Base-by-base conservation (phyloP, 1,140 invertebrate species). In the Acromyrmex echinatior region DNA sequence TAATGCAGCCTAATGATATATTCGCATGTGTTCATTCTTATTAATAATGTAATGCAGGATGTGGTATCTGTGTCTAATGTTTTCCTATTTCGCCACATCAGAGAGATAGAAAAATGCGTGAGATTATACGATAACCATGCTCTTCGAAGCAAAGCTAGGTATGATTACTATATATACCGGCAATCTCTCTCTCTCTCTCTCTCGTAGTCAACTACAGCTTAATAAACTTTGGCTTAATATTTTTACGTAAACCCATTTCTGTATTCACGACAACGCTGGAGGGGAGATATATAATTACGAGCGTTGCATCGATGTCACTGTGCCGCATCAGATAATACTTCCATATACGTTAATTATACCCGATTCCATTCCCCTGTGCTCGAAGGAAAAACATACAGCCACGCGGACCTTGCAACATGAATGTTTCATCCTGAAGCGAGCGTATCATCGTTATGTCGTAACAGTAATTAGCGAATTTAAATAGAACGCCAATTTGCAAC, bases 391-490 rank as follows among this genome's bases (percentile, higher is more conserved):
- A 76, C 80, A 84, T 45, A 84, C 39, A 35, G 25, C 16, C 51
- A 70, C 39, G 35, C 31, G 78, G 49, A 58, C 35, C 25, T 74
- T 63, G 70, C 73, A 84, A 62, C 39, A 51, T 71, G 56, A 62
- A 49, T 62, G 70, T 84, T 84, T 84, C 70, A 84, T 74, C 70
- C 70, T 62, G 70, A 74, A 73, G 28, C 70, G 70, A 74, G 39
- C 39, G 39, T 76, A 76, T 82, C 68, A 76, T 82, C 68, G 80
- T 84, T 62, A 74, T 74, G 56, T 70, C 70, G 80, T 74, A 76
- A 84, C 80, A 84, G 70, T 84, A 84, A 84, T 84, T 84, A 84
- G 70, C 70, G 28, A 84, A 84, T 84, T 84, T 84, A 84, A 84
- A 84, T 84, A 84, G 56, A 76, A 84, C 70, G 45, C 80, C 58